Percentiles rank a stretch among this genome's conserved stretches.
phyloP scores from a whole-genome alignment of 2,113 vertebrate species.

The Macaca nemestrina region DNA sequence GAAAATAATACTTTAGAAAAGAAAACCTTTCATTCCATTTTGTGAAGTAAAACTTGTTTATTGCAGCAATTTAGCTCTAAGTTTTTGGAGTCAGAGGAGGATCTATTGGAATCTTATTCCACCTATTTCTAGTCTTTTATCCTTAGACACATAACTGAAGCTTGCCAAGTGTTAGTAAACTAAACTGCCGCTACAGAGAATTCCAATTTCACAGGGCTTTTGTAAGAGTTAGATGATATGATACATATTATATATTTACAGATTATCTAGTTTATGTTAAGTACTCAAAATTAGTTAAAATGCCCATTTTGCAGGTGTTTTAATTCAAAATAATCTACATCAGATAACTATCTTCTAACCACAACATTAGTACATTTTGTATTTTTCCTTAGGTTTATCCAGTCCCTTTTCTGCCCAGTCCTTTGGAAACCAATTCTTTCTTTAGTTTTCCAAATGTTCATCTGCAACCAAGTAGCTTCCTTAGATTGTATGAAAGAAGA shows the following conservation, averaged over 20 bases:
- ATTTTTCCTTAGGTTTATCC: background rate
- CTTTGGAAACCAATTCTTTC: conserved; percentile 13
- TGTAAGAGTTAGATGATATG: background rate
- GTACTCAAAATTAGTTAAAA: background rate
- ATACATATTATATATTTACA: background rate
- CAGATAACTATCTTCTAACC: background rate
- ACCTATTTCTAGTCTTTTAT: background rate
- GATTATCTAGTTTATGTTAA: background rate
- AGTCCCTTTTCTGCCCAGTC: background rate
- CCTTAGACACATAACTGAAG: background rate
- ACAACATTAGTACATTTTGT: background rate
- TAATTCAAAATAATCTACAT: background rate
- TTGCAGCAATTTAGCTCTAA: background rate
- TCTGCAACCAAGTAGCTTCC: background rate
- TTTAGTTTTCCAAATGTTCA: background rate
- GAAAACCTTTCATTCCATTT: background rate
- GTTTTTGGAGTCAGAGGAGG: conserved; percentile 8
- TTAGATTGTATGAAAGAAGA: background rate
- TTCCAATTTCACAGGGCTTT: background rate
- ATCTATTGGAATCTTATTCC: background rate
- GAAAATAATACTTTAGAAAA: conserved; percentile 21
- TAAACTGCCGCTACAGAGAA: background rate
- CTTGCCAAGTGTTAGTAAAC: background rate
- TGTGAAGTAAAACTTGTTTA: conserved; percentile 19
- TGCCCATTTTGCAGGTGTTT: background rate